phyloP scores from a whole-genome alignment of 2,888 invertebrate species.

The Eupithecia tripunctaria region DNA sequence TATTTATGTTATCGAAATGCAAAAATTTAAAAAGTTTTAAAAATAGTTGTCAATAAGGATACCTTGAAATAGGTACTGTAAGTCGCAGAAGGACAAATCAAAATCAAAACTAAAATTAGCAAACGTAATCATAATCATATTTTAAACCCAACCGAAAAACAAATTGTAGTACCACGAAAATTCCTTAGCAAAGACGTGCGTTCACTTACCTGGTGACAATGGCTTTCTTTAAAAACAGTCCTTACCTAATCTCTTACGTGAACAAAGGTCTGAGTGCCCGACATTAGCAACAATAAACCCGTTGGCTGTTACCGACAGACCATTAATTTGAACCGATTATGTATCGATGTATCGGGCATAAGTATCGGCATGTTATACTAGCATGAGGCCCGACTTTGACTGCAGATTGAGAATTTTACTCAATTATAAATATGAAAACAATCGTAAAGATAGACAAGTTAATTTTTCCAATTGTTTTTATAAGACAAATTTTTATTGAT shows the following conservation, averaged over 20 bases:
- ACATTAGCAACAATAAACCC: constrained; percentile 28
- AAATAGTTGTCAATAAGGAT: too few relatives aligned
- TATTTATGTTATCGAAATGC: too few relatives aligned
- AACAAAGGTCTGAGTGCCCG: constrained; percentile 12
- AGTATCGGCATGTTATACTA: constrained; percentile 5
- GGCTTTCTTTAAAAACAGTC: constrained; percentile 4
- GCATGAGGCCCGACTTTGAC: background rate
- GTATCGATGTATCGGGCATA: constrained; percentile 34
- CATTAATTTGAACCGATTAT: constrained; percentile 46
- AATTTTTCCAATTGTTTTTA: too few relatives aligned
- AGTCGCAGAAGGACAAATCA: background rate
- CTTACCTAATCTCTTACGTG: background rate
- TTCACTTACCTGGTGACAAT: constrained; percentile 1
- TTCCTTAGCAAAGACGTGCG: background rate
- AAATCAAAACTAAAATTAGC: background rate
- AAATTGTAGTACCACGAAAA: background rate
- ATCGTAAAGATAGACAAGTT: too few relatives aligned
- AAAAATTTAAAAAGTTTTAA: too few relatives aligned
- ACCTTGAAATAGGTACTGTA: too few relatives aligned
- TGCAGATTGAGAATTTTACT: background rate
- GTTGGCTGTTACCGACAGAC: constrained; percentile 41
- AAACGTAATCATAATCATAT: too few relatives aligned
- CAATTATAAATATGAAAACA: background rate
- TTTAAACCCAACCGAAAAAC: background rate
- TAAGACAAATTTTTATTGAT: background rate